A percentile compares a stretch with the other conserved stretches of the same genome.
Evolutionary conservation across 2,797 vertebrate genomes (phyloP).

Genomic region (Cetoscarus ocellatus): DNA sequence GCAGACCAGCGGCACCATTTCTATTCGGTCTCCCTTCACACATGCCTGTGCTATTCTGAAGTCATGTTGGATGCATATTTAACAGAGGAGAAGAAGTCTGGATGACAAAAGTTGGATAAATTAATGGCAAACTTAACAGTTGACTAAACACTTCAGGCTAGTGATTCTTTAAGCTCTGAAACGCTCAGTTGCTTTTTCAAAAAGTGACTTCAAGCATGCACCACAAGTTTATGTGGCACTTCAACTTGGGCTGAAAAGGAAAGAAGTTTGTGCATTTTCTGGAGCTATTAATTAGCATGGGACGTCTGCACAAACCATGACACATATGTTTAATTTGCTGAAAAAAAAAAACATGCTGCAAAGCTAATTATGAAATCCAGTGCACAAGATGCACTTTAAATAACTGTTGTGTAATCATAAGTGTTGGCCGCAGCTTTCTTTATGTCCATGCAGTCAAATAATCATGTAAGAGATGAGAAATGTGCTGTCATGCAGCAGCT

Average conservation of each 20-base stretch:
- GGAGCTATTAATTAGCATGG: slow-evolving; percentile 14
- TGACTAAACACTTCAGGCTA: not conserved
- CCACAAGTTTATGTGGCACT: slow-evolving; percentile 2
- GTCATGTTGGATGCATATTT: slow-evolving; percentile 39
- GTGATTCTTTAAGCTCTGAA: slow-evolving; percentile 5
- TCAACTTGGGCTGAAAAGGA: slow-evolving; percentile 1
- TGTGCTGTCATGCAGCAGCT: too few species aligned
- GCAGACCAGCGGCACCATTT: slow-evolving; percentile 76
- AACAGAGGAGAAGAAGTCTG: slow-evolving; percentile 24
- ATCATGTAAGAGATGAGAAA: too few species aligned
- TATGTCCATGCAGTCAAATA: too few species aligned
- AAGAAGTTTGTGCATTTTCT: slow-evolving; percentile 4
- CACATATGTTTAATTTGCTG: not conserved
- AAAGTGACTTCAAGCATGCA: not conserved
- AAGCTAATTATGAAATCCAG: not conserved
- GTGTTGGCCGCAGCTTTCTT: too few species aligned
- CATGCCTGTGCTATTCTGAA: slow-evolving; percentile 49
- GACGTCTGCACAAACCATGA: not conserved
- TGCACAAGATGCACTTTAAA: too few species aligned
- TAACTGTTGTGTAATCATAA: too few species aligned
- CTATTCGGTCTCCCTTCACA: slow-evolving; percentile 67
- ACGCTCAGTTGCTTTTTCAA: not conserved
- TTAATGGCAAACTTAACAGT: slow-evolving; percentile 7
- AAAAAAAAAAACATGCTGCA: slow-evolving; percentile 7
- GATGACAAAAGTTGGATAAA: slow-evolving; percentile 10